Percentiles rank a stretch among this genome's conserved stretches.
Conservation (phyloP, 2,113 vertebrate genomes). For the Oenanthe oenanthe region DNA sequence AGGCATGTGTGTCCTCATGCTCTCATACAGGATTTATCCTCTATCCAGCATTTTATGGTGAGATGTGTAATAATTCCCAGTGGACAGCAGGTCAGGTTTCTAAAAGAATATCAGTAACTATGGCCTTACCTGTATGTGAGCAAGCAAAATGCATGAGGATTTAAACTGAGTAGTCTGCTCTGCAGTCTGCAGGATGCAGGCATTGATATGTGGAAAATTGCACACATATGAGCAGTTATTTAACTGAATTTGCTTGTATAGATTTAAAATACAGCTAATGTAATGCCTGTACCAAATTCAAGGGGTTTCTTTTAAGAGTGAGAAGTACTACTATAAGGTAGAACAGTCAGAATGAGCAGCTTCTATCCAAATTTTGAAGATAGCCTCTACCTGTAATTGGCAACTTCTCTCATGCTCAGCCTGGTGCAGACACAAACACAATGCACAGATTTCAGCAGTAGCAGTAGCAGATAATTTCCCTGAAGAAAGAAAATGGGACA, state of each 20-base stretch:
- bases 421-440: neutral
- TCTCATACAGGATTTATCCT: neutral
- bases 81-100: neutral
- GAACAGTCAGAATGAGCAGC: neutral
- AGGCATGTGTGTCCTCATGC: neutral
- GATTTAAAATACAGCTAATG: neutral
- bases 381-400: conserved; percentile 15
- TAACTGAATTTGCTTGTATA: neutral
- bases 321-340: neutral
- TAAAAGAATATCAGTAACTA: neutral
- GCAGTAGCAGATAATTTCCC: conserved; percentile 13
- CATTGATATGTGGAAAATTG: conserved; percentile 11
- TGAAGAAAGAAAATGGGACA: conserved; percentile 20
- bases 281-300: neutral
- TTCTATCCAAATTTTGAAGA: neutral
- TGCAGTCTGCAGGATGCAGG: neutral
- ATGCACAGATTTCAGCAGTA: neutral
- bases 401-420: neutral
- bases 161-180: conserved; percentile 2
- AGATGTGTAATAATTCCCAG: neutral
- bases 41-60: neutral
- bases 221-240: neutral
- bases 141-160: neutral
- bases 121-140: neutral
- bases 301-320: neutral